phyloP scores from a whole-genome alignment of 2,888 invertebrate species.

The Pollenia angustigena region DNA sequence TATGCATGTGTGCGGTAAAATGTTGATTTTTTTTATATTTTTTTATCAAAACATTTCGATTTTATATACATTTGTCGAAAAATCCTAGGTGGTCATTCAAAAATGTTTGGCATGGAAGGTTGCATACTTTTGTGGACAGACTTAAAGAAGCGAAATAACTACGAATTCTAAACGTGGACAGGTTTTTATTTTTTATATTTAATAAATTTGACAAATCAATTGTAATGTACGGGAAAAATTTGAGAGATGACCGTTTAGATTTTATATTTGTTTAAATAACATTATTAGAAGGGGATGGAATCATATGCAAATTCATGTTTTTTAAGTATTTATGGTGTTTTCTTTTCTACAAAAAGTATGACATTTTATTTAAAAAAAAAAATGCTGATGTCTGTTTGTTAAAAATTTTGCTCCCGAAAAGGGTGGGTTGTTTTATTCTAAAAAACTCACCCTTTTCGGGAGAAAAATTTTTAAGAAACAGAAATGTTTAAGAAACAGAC shows the following conservation, averaged over 20 bases:
- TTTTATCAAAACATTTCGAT: constrained; percentile 36
- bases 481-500: too few species aligned
- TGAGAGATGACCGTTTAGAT: background rate
- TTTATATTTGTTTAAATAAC: background rate
- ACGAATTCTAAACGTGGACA: background rate
- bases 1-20: constrained; percentile 70
- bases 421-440: too few species aligned
- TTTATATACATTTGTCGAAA: constrained; percentile 52
- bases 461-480: too few species aligned
- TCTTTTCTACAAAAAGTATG: too few species aligned
- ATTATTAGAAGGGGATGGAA: too few species aligned
- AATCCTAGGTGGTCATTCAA: constrained; percentile 70
- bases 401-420: too few species aligned
- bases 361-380: too few species aligned
- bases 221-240: background rate
- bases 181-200: constrained; percentile 31
- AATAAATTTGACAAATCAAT: constrained; percentile 63
- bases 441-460: too few species aligned
- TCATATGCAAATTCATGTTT: too few species aligned
- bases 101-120: constrained; percentile 61
- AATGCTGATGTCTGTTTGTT: too few species aligned
- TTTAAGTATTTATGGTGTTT: too few species aligned
- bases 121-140: constrained; percentile 37
- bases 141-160: background rate
- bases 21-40: constrained; percentile 37